Evolutionary conservation across 2,113 vertebrate species (phyloP).

Genomic region (human): GRCh38 chr1:244204501-244205000

Average conservation of each 20-base stretch:
- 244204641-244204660: background rate
- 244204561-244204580: background rate
- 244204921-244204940: background rate
- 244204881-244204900: constrained; percentile 2
- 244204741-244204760: background rate
- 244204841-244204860: background rate
- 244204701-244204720: background rate
- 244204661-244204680: background rate
- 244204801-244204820: background rate
- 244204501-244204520: background rate
- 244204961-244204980: background rate
- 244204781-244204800: background rate
- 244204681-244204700: too few relatives aligned
- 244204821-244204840: background rate
- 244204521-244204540: background rate
- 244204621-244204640: background rate
- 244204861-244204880: background rate
- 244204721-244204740: background rate
- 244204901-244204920: constrained; percentile 1
- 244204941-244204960: constrained; percentile 1
- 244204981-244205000: background rate
- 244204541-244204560: background rate
- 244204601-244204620: background rate
- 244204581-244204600: background rate
- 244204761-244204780: background rate